A percentile compares a stretch with the other conserved stretches of the same genome.
phyloP scores from a whole-genome alignment of 2,797 vertebrate genomes.

The Poeciliopsis infans region DNA sequence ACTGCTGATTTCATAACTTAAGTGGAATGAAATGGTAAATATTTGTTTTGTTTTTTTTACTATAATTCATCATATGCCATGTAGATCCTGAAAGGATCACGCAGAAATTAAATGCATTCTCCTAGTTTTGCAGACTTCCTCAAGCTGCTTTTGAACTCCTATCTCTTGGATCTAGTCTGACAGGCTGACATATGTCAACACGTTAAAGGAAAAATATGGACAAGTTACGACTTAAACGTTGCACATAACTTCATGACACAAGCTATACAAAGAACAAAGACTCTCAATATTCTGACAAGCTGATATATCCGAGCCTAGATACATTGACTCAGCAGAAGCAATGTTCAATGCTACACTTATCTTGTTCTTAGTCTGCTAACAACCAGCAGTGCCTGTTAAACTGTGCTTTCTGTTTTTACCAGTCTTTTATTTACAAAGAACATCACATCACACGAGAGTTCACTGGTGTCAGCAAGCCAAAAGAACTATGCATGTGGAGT shows the following conservation, averaged over 20 bases:
- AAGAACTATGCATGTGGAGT: constrained; percentile 41
- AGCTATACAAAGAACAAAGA: constrained; percentile 7
- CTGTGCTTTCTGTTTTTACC: constrained; percentile 33
- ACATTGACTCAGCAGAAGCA: neutral
- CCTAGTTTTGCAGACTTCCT: neutral
- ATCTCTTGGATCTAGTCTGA: neutral
- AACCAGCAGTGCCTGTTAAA: constrained; percentile 15
- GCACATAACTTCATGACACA: neutral
- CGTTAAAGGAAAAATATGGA: neutral
- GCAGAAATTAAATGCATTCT: neutral
- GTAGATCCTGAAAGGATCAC: neutral
- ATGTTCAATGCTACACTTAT: constrained; percentile 12
- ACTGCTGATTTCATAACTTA: neutral
- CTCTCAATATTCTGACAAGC: neutral
- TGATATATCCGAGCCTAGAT: neutral
- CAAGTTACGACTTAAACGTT: neutral
- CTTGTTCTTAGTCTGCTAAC: constrained; percentile 14
- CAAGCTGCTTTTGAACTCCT: neutral
- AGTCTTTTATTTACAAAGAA: constrained; percentile 61
- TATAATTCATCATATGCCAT: neutral
- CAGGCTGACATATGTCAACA: constrained; percentile 1
- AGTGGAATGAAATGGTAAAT: neutral
- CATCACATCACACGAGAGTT: constrained; percentile 50
- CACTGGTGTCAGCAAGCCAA: constrained; percentile 48
- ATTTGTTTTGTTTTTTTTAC: neutral